phyloP scores from a whole-genome alignment of 2,797 vertebrate genomes.

The Urosaurus nigricauda region DNA sequence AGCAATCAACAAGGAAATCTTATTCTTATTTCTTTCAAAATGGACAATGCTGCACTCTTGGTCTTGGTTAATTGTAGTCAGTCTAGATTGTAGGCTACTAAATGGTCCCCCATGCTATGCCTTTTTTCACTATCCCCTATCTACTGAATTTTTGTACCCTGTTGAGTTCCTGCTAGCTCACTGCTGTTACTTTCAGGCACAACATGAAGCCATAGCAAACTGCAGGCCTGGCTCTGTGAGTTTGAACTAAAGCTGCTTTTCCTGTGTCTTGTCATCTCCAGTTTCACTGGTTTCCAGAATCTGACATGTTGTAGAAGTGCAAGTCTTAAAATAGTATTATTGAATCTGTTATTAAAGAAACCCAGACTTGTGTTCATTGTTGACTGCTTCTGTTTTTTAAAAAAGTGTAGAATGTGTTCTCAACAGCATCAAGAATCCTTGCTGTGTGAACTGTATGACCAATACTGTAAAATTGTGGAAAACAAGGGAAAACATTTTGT shows the following conservation, averaged over 20 bases:
- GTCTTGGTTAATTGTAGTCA: neutral
- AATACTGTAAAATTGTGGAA: conserved; percentile 46
- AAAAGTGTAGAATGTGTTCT: neutral
- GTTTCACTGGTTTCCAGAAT: neutral
- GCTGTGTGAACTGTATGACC: neutral
- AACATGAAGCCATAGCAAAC: neutral
- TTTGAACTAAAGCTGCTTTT: neutral
- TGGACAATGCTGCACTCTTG: neutral
- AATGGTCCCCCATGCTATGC: neutral
- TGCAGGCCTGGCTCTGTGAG: neutral
- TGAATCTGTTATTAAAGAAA: too few relatives aligned
- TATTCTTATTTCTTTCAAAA: neutral
- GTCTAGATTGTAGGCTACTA: neutral
- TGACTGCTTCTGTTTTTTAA: neutral
- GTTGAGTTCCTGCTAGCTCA: neutral
- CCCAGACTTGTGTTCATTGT: too few relatives aligned
- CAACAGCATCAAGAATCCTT: neutral
- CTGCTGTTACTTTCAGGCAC: neutral
- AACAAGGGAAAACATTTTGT: conserved; percentile 56
- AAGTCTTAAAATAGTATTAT: neutral
- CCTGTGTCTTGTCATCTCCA: neutral
- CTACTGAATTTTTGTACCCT: too few relatives aligned
- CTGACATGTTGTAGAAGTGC: neutral
- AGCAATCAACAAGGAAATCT: neutral
- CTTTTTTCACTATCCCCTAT: neutral